Evolutionary conservation across 2,888 invertebrate genomes (phyloP), one percentile per base, ranked within the genome.

Genomic region (Drosophila mercatorum): DNA sequence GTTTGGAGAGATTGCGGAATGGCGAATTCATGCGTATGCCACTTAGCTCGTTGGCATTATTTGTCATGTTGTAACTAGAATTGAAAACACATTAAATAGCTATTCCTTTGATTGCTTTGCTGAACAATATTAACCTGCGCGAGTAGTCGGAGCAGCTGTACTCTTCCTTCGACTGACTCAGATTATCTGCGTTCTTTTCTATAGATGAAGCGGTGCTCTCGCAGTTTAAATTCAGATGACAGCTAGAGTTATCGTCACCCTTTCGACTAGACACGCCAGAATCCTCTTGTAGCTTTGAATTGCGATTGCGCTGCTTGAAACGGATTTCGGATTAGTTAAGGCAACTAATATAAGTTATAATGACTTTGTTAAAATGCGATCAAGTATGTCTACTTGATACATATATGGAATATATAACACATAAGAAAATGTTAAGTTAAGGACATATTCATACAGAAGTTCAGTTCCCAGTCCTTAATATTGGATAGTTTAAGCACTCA

Each of bases 251-350:
- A 36, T 83, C 90, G 51, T 94, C 93, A 34, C 94, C 94, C 76
- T 94, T 94, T 17, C 93, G 92, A 76, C 92, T 92, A 1, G 92
- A 93, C 3, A 94, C 94, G 51, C 95, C 95, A 0, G 92, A 92
- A 60, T 92, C 92, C 69, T 92, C 93, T 52, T 89, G 89, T 1
- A 65, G 72, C 69, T 92, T 92, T 0, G 84, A 88, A 3, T 71
- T 75, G 3, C 91, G 91, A 59, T 83, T 89, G 10, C 91, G 91
- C 91, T 84, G 55, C 12, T 56, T 47, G 10, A 47, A 11, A 34
- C 22, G 26, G 36, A 28, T 47, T 3, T 6, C 0, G 2, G 3
- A 55, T 11, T 8, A 52, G 36, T 36, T 52, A 22, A 38, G 14
- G 14, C 8, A 22, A 52, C 6, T 17, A 22, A 34, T 36, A 10